phyloP scores from a whole-genome alignment of 2,797 vertebrate species.

The Poeciliopsis presidionis region DNA sequence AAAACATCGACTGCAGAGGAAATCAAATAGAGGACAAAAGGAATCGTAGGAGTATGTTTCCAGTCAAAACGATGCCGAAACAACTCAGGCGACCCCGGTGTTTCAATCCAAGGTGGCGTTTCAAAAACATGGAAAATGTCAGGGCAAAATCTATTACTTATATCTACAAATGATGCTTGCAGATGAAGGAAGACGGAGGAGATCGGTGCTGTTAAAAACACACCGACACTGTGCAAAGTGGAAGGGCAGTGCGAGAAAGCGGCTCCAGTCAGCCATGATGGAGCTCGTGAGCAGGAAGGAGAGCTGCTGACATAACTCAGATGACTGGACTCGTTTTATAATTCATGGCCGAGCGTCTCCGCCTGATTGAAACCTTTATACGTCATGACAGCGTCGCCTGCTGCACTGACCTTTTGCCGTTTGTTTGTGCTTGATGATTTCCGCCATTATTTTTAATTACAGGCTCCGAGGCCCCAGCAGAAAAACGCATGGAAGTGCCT shows the following conservation, averaged over 20 bases:
- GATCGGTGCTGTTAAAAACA: conserved; percentile 7
- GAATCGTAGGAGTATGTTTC: neutral
- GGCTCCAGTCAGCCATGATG: conserved; percentile 21
- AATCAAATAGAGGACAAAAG: neutral
- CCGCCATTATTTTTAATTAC: conserved; percentile 43
- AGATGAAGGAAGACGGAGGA: neutral
- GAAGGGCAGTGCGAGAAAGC: conserved; percentile 5
- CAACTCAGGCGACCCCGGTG: neutral
- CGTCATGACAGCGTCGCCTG: neutral
- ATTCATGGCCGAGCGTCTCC: conserved; percentile 22
- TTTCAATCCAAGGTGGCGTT: neutral
- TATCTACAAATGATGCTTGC: neutral
- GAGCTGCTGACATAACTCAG: conserved; percentile 36
- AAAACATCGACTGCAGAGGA: neutral
- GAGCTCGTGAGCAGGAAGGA: conserved; percentile 33
- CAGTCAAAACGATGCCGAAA: neutral
- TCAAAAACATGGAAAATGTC: neutral
- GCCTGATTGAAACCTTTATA: conserved; percentile 14
- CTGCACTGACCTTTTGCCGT: conserved; percentile 24
- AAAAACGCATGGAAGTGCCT: neutral
- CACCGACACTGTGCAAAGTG: conserved; percentile 10
- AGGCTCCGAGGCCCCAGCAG: neutral
- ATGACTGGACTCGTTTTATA: conserved; percentile 37
- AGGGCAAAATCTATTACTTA: neutral
- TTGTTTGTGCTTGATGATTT: conserved; percentile 49